Evolutionary conservation across 64 coral and sea anemone species (phyloP).

Genomic region (Orbicella faveolata): DNA sequence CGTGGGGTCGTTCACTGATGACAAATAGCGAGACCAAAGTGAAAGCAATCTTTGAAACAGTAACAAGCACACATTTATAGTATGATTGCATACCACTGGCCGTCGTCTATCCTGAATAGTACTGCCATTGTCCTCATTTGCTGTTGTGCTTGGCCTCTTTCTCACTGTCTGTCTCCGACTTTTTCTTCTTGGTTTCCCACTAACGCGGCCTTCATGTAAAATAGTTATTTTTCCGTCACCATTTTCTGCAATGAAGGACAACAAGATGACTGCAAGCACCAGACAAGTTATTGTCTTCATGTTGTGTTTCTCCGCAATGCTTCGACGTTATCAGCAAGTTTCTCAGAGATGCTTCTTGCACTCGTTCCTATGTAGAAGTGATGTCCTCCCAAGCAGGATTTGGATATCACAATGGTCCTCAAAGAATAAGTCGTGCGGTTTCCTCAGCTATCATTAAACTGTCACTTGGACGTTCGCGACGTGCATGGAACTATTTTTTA

Average conservation of each 20-base stretch:
- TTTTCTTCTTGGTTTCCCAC: background rate
- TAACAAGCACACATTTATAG: background rate
- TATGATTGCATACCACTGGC: background rate
- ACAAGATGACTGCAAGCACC: background rate
- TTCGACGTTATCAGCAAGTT: background rate
- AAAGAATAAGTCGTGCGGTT: background rate
- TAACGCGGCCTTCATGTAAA: background rate
- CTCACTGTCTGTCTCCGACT: background rate
- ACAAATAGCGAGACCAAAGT: background rate
- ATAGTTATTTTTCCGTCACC: background rate
- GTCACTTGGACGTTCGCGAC: background rate
- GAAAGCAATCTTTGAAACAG: background rate
- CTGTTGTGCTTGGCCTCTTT: background rate
- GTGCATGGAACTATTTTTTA: background rate
- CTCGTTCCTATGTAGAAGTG: background rate
- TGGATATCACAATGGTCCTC: background rate
- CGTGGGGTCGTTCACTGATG: background rate
- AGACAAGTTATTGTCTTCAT: conserved; percentile 19
- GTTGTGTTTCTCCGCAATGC: background rate
- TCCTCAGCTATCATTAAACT: conserved; percentile 2
- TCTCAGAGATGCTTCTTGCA: background rate
- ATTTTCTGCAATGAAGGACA: conserved; percentile 3
- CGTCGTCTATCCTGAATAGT: background rate
- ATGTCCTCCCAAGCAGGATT: background rate
- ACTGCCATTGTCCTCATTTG: background rate